Percentiles rank a stretch among this genome's conserved stretches.
These are phyloP conservation scores for Pheosia tremula DNA, from an alignment of 2,888 invertebrate genomes.

Conservation along the genomic window DNA sequence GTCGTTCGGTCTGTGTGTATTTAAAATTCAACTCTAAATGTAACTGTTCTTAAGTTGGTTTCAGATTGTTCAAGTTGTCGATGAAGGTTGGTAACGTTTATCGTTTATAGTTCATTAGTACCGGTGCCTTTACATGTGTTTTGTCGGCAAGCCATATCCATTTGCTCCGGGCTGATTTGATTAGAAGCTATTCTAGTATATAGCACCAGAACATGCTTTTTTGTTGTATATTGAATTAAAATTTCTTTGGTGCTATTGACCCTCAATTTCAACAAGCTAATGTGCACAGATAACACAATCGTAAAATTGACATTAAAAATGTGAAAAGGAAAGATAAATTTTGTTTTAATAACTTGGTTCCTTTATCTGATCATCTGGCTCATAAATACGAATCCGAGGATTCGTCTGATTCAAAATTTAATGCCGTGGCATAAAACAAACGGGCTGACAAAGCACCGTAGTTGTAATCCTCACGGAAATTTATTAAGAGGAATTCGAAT, in stretches of 20 bases:
- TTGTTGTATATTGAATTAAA: constrained; percentile 32
- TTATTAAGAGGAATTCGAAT: constrained; percentile 73
- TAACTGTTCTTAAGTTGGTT: constrained; percentile 21
- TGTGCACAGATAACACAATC: constrained; percentile 36
- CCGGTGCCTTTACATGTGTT: constrained; percentile 74
- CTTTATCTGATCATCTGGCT: constrained; percentile 56
- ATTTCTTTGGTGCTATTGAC: constrained; percentile 33
- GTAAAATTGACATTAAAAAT: constrained; percentile 53
- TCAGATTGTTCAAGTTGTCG: constrained; percentile 17
- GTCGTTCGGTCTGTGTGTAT: constrained; percentile 12
- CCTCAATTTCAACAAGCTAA: constrained; percentile 12
- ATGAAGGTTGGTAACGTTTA: constrained; percentile 33
- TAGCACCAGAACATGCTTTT: constrained; percentile 41
- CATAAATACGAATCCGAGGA: constrained; percentile 56
- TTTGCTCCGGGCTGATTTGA: constrained; percentile 73
- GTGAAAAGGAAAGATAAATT: constrained; percentile 53
- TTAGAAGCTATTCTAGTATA: constrained; percentile 64
- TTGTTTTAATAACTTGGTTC: constrained; percentile 56
- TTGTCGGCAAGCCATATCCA: constrained; percentile 75
- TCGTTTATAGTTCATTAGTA: constrained; percentile 59
- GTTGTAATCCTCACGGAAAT: constrained; percentile 60
- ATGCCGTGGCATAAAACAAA: constrained; percentile 66
- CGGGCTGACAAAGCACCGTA: constrained; percentile 56
- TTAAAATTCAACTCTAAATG: constrained; percentile 30
- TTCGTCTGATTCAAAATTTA: constrained; percentile 58